Base-by-base conservation (phyloP, 1,140 invertebrate species). In the Trachelipus rathkii region DNA sequence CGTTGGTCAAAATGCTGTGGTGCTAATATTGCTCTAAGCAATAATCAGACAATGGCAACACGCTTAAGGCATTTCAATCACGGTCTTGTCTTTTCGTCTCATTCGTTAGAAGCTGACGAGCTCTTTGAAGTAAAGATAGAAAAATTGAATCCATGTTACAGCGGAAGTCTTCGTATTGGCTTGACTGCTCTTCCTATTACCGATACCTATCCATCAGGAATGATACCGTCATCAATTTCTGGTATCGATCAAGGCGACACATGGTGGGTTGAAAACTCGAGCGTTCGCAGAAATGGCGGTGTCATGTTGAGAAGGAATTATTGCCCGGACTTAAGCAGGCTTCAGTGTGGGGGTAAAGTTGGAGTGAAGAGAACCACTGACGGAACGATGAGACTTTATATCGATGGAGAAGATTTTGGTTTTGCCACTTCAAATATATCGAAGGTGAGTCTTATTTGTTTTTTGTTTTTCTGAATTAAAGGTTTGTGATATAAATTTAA, bases 71-170 rank as follows among this genome's bases (percentile, higher is more conserved):
- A 96, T 86, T 97, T 97, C 84, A 96, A 97, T 85, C 95, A 97
- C 85, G 95, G 94, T 7, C 94, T 98, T 15, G 95, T 97, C 19
- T 87, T 97, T 68, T 97, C 95, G 0, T 91, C 91, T 70, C 88
- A 95, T 50, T 90, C 91, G 0, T 85, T 98, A 50, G 91, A 90
- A 82, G 88, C 91, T 1, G 93, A 93, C 82, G 95, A 97, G 86
- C 83, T 97, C 78, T 97, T 96, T 84, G 93, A 97, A 90, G 94
- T 98, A 53, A 88, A 92, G 60, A 85, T 97, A 15, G 95, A 97
- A 83, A 89, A 90, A 83, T 0, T 81, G 88, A 24, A 82, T 88
- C 9, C 88, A 88, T 82, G 87, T 86, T 74, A 85, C 88, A 90
- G 91, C 44, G 93, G 93, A 1, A 91, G 89, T 13, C 84, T 95